A percentile compares a stretch with the other conserved stretches of the same genome.
Conservation (phyloP, 2,888 invertebrate species). For the Heliconius ismenius region DNA sequence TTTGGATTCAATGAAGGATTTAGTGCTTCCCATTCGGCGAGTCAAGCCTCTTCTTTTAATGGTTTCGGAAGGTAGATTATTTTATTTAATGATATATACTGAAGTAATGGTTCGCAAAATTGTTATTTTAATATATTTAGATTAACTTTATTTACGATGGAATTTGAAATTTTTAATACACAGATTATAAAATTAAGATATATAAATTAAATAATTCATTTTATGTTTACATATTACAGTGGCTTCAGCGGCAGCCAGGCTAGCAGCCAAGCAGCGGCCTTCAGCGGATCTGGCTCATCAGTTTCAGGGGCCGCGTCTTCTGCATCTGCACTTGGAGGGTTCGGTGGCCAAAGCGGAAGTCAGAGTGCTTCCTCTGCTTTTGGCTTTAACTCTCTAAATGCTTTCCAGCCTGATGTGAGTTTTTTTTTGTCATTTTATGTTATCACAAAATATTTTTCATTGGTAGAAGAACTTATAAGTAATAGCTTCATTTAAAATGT, state of each 20-base stretch:
- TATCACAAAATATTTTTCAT: too few species aligned
- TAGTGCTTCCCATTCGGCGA: slow-evolving; percentile 77
- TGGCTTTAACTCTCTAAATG: slow-evolving; percentile 67
- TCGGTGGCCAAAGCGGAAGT: slow-evolving; percentile 56
- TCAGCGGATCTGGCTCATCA: slow-evolving; percentile 59
- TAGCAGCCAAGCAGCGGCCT: slow-evolving; percentile 75
- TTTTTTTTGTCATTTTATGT: not conserved
- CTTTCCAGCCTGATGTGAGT: slow-evolving; percentile 67
- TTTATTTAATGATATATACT: too few species aligned
- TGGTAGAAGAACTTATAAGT: too few species aligned
- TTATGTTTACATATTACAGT: slow-evolving; percentile 53
- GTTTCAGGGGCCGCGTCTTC: slow-evolving; percentile 67
- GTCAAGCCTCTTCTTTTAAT: slow-evolving; percentile 75
- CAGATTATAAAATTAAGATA: not conserved
- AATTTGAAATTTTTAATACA: not conserved
- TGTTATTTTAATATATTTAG: not conserved
- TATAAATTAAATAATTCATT: not conserved
- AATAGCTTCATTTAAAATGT: too few species aligned
- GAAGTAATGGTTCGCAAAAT: too few species aligned
- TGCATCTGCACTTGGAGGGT: slow-evolving; percentile 60
- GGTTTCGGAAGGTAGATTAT: slow-evolving; percentile 73
- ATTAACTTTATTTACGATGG: not conserved
- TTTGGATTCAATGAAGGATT: slow-evolving; percentile 78
- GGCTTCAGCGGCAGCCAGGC: slow-evolving; percentile 76
- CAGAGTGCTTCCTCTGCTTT: slow-evolving; percentile 75